A percentile compares a stretch with the other conserved stretches of the same genome.
These are phyloP conservation scores for Drosophila formosana DNA, from an alignment of 2,888 invertebrate genomes.

Conservation along the genomic window DNA sequence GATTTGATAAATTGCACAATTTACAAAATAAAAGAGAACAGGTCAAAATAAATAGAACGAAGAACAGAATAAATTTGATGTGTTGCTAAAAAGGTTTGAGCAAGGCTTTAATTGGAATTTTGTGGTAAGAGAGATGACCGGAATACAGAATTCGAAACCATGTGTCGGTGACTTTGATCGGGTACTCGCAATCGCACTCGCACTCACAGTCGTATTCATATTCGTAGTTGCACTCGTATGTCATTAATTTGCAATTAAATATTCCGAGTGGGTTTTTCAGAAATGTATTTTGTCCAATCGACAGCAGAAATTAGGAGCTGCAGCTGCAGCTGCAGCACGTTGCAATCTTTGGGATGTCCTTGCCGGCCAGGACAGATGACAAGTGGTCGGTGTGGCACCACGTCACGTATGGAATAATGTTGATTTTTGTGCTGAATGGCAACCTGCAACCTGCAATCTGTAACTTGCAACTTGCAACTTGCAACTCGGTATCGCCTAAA, in stretches of 20 bases:
- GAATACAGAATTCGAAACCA: neutral
- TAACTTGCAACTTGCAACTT: constrained; percentile 2
- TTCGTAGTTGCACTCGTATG: constrained; percentile 2
- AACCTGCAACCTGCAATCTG: constrained; percentile 15
- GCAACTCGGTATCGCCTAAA: constrained; percentile 15
- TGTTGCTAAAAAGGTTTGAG: neutral
- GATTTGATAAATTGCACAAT: too few relatives aligned
- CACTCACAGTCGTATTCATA: too few relatives aligned
- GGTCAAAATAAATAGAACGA: too few relatives aligned
- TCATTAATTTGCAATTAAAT: constrained; percentile 46
- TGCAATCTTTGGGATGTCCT: constrained; percentile 31
- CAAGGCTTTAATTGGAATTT: neutral
- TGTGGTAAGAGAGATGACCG: neutral
- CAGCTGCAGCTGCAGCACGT: constrained; percentile 24
- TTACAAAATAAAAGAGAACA: too few relatives aligned
- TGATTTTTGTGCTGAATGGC: constrained; percentile 48
- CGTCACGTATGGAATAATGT: constrained; percentile 58
- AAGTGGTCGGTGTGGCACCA: constrained; percentile 35
- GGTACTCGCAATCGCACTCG: neutral
- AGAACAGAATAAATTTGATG: neutral
- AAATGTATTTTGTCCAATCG: constrained; percentile 37
- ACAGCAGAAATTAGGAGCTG: constrained; percentile 19
- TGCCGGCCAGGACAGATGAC: constrained; percentile 29
- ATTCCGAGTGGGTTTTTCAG: constrained; percentile 32
- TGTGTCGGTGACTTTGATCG: neutral